These are phyloP conservation scores for Pachyuromys duprasi DNA, from an alignment of 2,797 vertebrate species.

Conservation along the genomic window DNA sequence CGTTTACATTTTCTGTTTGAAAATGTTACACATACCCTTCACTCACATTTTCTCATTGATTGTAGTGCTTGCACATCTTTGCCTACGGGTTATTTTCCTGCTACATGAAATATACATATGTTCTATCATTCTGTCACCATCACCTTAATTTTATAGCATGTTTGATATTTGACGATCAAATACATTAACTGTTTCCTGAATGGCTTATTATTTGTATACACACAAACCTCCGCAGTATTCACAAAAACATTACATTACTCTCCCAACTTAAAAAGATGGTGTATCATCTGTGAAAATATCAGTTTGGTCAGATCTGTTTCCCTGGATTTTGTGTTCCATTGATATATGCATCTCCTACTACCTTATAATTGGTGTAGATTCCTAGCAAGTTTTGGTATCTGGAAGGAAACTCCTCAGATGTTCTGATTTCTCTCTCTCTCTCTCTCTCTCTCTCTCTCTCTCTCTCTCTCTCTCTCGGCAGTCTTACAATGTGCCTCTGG, in stretches of 20 bases:
- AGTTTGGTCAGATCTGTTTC: slow-evolving; percentile 16
- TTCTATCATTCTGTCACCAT: not conserved
- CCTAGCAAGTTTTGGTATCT: not conserved
- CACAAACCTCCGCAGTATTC: not conserved
- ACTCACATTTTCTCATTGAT: not conserved
- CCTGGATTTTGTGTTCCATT: not conserved
- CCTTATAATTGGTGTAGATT: slow-evolving; percentile 5
- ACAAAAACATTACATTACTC: not conserved
- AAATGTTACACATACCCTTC: not conserved
- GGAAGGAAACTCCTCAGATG: not conserved
- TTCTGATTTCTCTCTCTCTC: not conserved
- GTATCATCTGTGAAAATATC: not conserved
- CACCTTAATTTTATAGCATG: not conserved
- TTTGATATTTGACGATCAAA: slow-evolving; percentile 1
- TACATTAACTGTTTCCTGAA: not conserved
- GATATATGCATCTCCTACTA: not conserved
- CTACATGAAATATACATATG: not conserved
- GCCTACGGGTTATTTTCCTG: slow-evolving; percentile 14
- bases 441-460: too few species aligned
- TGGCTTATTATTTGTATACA: not conserved
- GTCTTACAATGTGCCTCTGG: not conserved
- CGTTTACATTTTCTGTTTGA: not conserved
- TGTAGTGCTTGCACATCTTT: not conserved
- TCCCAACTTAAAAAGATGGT: slow-evolving; percentile 12
- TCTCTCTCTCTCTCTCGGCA: too few species aligned